phyloP scores from a whole-genome alignment of 2,797 vertebrate species.

The Enteromius viviparus region DNA sequence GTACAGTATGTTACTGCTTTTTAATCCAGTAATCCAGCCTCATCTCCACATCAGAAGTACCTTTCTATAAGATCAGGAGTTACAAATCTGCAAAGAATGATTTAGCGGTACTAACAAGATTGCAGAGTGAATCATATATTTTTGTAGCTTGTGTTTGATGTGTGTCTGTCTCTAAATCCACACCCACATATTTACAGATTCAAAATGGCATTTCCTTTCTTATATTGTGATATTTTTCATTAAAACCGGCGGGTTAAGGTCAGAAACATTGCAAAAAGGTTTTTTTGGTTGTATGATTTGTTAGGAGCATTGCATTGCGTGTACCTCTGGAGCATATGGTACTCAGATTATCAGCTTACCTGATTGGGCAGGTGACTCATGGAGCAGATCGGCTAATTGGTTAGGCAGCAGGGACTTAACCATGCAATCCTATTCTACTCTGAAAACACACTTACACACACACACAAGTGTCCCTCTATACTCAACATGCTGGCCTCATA shows the following conservation, averaged over 20 bases:
- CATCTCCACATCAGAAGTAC: neutral
- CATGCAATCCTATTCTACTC: slow-evolving; percentile 75
- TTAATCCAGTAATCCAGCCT: slow-evolving; percentile 32
- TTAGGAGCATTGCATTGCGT: neutral
- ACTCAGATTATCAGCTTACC: slow-evolving; percentile 86
- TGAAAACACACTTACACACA: slow-evolving; percentile 47
- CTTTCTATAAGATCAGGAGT: slow-evolving; percentile 4
- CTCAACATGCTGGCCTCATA: slow-evolving; percentile 34
- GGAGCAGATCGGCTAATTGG: slow-evolving; percentile 83
- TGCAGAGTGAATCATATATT: neutral
- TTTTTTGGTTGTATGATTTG: neutral
- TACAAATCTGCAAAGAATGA: neutral
- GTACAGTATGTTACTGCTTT: neutral
- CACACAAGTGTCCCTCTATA: neutral
- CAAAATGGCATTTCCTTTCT: neutral
- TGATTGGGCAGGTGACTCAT: slow-evolving; percentile 82
- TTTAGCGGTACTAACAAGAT: neutral
- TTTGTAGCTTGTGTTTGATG: neutral
- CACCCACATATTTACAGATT: neutral
- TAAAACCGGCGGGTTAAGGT: neutral
- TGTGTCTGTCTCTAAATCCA: neutral
- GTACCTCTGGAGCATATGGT: slow-evolving; percentile 80
- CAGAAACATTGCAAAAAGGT: neutral
- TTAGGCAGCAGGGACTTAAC: slow-evolving; percentile 79
- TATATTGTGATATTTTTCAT: neutral